These are phyloP conservation scores for Dendrocopos noguchii DNA, from an alignment of 2,113 vertebrate species.

Conservation along the genomic window DNA sequence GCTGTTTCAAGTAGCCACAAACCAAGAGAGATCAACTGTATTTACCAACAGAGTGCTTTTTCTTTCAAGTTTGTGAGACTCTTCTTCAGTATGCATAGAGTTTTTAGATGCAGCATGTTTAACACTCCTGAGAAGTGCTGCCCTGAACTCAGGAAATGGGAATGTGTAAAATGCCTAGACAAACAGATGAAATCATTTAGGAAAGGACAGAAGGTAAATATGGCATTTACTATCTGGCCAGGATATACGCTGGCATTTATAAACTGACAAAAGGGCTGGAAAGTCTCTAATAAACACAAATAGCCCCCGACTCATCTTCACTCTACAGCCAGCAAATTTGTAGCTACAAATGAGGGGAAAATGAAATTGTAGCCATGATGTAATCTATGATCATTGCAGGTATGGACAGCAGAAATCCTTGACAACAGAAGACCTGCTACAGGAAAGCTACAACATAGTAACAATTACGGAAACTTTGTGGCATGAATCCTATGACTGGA, in stretches of 20 bases:
- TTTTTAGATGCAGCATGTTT: background rate
- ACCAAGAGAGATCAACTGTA: conserved; percentile 2
- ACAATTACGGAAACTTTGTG: no score
- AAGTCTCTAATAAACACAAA: background rate
- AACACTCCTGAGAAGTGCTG: background rate
- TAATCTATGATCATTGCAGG: conserved; percentile 38
- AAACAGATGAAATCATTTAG: background rate
- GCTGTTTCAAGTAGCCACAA: conserved; percentile 11
- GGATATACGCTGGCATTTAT: background rate
- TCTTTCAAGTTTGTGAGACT: background rate
- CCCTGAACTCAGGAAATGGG: background rate
- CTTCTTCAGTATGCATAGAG: background rate
- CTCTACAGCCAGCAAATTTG: background rate
- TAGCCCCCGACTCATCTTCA: background rate
- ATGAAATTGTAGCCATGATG: conserved; percentile 11
- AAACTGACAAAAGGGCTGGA: background rate
- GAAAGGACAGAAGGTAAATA: background rate
- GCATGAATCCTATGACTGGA: no score
- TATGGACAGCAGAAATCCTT: conserved; percentile 30
- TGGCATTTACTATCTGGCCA: background rate
- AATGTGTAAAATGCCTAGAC: background rate
- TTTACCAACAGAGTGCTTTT: background rate
- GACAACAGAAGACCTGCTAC: background rate
- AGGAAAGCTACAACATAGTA: no score
- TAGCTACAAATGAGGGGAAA: background rate